Percentiles rank a stretch among this genome's conserved stretches.
Conservation (phyloP, 2,888 invertebrate species). For the Hydropsyche betteni region DNA sequence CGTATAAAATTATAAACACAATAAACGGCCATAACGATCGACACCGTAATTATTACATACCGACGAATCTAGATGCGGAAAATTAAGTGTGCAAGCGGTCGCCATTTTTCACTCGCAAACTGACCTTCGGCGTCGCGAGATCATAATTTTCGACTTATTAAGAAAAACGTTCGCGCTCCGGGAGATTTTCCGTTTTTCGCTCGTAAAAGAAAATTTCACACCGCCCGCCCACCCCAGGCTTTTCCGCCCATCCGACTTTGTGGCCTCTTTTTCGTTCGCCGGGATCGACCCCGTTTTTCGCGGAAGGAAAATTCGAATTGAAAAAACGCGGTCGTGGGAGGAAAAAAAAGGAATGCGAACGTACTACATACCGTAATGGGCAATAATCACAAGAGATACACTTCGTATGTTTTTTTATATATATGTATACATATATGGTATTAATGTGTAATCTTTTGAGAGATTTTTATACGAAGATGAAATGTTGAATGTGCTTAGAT, state of each 20-base stretch:
- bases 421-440: background rate
- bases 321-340: background rate
- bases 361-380: too few species aligned
- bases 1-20: too few species aligned
- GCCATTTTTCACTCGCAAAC: background rate
- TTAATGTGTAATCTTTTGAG: too few species aligned
- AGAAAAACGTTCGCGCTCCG: constrained; percentile 32
- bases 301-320: constrained; percentile 11
- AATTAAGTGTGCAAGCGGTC: too few species aligned
- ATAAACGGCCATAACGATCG: too few species aligned
- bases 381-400: too few species aligned
- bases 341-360: too few species aligned
- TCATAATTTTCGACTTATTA: constrained; percentile 33
- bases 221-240: background rate
- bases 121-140: constrained; percentile 29
- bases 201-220: constrained; percentile 24
- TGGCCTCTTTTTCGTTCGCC: background rate
- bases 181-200: constrained; percentile 32
- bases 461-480: too few species aligned
- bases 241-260: background rate
- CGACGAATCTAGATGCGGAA: too few species aligned
- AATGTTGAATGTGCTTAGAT: too few species aligned
- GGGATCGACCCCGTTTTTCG: constrained; percentile 6
- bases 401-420: background rate
- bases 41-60: too few species aligned